These are phyloP conservation scores for Thereva unica DNA, from an alignment of 2,888 invertebrate genomes.

Conservation along the genomic window DNA sequence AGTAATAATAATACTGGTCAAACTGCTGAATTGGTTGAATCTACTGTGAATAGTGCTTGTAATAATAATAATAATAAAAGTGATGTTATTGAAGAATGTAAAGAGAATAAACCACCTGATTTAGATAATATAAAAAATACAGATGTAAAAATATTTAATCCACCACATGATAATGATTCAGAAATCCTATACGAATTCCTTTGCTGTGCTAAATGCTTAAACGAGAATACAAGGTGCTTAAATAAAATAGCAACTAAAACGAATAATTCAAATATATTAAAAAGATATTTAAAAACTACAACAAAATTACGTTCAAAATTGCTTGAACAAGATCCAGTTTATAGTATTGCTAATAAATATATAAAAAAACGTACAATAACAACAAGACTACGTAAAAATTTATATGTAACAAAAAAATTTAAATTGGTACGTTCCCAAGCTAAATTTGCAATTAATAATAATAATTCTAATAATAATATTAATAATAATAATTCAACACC, in stretches of 20 bases:
- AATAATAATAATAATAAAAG: constrained; percentile 14
- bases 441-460: constrained; percentile 2
- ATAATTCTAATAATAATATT: constrained; percentile 11
- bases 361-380: constrained; percentile 43
- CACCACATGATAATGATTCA: constrained; percentile 42
- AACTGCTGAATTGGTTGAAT: neutral
- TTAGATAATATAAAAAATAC: constrained; percentile 54
- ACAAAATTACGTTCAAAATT: constrained; percentile 1
- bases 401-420: neutral
- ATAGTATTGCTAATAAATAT: constrained; percentile 54
- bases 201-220: constrained; percentile 59
- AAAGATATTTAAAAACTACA: constrained; percentile 48
- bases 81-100: neutral
- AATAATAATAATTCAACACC: constrained; percentile 45
- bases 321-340: constrained; percentile 50
- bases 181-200: constrained; percentile 57
- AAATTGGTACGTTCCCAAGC: neutral
- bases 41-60: neutral
- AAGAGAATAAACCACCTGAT: constrained; percentile 35
- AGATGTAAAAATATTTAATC: constrained; percentile 37
- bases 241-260: constrained; percentile 33
- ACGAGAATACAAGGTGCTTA: constrained; percentile 41
- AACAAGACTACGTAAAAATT: constrained; percentile 32
- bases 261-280: constrained; percentile 45
- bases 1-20: constrained; percentile 1